Evolutionary conservation across 2,888 invertebrate genomes (phyloP).

Genomic region (Trichopria drosophilae): DNA sequence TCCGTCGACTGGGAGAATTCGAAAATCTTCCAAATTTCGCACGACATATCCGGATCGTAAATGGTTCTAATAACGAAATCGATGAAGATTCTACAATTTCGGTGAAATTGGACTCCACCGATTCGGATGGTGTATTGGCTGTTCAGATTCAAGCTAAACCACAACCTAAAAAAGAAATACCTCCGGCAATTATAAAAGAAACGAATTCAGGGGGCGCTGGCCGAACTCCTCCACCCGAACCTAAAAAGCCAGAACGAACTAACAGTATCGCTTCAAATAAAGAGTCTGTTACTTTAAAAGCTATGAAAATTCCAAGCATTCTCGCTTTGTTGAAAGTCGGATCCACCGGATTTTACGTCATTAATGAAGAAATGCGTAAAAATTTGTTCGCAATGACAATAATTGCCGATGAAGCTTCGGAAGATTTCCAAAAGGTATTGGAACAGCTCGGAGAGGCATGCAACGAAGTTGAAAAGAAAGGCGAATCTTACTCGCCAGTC

Average conservation of each 20-base stretch:
- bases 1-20: slow-evolving; percentile 30
- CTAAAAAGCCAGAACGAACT: too few relatives aligned
- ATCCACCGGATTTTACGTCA: not conserved
- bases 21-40: slow-evolving; percentile 22
- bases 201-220: too few relatives aligned
- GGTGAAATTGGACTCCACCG: slow-evolving; percentile 14
- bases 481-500: too few relatives aligned
- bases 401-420: not conserved
- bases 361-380: slow-evolving; percentile 5
- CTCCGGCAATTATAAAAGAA: too few relatives aligned
- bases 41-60: slow-evolving; percentile 10
- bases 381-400: slow-evolving; percentile 4
- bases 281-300: too few relatives aligned
- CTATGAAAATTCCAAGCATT: too few relatives aligned
- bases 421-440: not conserved
- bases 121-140: slow-evolving; percentile 5
- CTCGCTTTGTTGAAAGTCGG: too few relatives aligned
- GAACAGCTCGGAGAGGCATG: slow-evolving; percentile 3
- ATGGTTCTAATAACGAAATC: slow-evolving; percentile 21
- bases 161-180: not conserved
- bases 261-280: too few relatives aligned
- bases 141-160: not conserved
- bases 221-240: too few relatives aligned
- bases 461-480: too few relatives aligned
- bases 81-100: too few relatives aligned